These are phyloP conservation scores for Triplophysa dalaica DNA, from an alignment of 2,113 vertebrate genomes.

Conservation along the genomic window DNA sequence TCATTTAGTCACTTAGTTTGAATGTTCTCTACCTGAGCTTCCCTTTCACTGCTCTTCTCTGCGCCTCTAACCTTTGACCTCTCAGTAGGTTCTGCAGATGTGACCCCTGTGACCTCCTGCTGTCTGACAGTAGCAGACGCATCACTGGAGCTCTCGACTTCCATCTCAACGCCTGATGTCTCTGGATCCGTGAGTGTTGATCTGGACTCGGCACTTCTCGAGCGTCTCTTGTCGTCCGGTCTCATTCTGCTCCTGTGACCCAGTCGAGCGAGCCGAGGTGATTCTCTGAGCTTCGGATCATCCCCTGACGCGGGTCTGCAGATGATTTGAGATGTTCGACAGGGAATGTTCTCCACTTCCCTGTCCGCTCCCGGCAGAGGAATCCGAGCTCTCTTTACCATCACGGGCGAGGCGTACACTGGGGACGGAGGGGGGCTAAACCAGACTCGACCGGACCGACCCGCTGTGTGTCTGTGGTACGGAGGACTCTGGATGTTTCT, in stretches of 20 bases:
- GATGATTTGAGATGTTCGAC: constrained; percentile 28
- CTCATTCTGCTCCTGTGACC: constrained; percentile 80
- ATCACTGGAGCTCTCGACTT: background rate
- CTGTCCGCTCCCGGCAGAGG: constrained; percentile 64
- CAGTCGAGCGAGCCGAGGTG: constrained; percentile 77
- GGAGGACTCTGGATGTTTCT: constrained; percentile 66
- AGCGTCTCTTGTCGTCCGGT: constrained; percentile 82
- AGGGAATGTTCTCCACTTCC: constrained; percentile 37
- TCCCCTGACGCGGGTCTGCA: constrained; percentile 32
- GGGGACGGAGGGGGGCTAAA: constrained; percentile 44
- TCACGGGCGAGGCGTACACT: constrained; percentile 56
- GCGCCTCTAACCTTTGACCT: constrained; percentile 49
- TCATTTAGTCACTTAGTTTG: no score
- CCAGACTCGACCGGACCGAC: background rate
- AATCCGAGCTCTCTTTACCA: constrained; percentile 65
- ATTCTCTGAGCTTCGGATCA: constrained; percentile 68
- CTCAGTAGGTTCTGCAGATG: constrained; percentile 51
- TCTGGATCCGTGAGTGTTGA: constrained; percentile 44
- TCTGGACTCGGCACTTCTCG: constrained; percentile 83
- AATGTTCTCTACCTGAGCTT: constrained; percentile 65
- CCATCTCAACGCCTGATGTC: background rate
- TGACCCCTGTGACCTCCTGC: constrained; percentile 43
- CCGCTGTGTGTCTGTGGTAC: constrained; percentile 20
- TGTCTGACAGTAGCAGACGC: background rate
- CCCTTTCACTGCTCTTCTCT: constrained; percentile 54